Evolutionary conservation across 2,797 vertebrate genomes (phyloP).

Genomic region (Agapornis canus): DNA sequence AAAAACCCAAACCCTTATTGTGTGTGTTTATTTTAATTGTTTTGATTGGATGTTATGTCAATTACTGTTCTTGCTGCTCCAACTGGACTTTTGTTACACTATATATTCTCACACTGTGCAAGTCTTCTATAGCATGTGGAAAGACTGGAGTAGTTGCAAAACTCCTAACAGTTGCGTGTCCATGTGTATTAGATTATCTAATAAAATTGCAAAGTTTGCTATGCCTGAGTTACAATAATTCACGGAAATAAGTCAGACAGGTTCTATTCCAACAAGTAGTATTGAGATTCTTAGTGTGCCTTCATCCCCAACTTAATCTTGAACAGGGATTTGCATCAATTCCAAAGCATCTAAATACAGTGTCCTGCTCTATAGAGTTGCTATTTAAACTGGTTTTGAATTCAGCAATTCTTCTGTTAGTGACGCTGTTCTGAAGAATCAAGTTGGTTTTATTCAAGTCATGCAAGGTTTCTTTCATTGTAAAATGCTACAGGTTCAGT

Average conservation of each 20-base stretch:
- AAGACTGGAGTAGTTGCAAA: background rate
- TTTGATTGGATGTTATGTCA: background rate
- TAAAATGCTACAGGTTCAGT: background rate
- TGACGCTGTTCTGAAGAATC: background rate
- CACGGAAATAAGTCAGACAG: background rate
- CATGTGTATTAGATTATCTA: background rate
- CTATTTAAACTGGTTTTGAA: background rate
- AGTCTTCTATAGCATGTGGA: background rate
- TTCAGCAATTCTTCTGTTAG: background rate
- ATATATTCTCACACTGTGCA: background rate
- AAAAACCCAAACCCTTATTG: background rate
- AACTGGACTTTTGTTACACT: background rate
- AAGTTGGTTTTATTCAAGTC: background rate
- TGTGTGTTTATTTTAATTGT: background rate
- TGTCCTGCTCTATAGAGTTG: background rate
- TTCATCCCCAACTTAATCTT: background rate
- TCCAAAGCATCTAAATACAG: background rate
- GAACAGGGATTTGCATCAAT: background rate
- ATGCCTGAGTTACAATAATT: background rate
- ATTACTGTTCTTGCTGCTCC: background rate
- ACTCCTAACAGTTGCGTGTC: background rate
- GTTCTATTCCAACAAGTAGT: background rate
- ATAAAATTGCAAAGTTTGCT: background rate
- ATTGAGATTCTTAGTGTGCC: background rate
- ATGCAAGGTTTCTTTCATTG: background rate